Conservation (phyloP, 2,797 vertebrate genomes). For the Poecilia wingei region DNA sequence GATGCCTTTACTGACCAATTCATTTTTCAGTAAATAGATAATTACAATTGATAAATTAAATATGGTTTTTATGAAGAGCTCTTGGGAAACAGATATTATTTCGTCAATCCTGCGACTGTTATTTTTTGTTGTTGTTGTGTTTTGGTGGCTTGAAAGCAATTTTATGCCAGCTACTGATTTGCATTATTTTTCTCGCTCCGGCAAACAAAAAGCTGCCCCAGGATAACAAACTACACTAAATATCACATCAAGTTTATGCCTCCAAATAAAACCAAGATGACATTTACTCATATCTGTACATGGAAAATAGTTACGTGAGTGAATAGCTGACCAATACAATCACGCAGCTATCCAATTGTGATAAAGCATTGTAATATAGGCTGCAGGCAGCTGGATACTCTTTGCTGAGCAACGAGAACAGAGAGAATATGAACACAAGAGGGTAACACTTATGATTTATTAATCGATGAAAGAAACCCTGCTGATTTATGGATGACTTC, state of each 20-base stretch:
- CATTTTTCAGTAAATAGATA: not conserved
- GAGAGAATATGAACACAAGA: slow-evolving; percentile 53
- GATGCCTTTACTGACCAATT: slow-evolving; percentile 2
- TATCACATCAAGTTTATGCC: slow-evolving; percentile 17
- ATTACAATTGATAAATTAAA: not conserved
- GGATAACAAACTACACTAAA: slow-evolving; percentile 25
- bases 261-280: slow-evolving; percentile 12
- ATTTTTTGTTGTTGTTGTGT: not conserved
- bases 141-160: not conserved
- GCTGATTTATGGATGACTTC: slow-evolving; percentile 76
- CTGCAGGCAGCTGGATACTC: slow-evolving; percentile 21
- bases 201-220: slow-evolving; percentile 9
- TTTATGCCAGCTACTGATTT: slow-evolving; percentile 13
- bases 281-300: slow-evolving; percentile 22
- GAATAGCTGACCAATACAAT: slow-evolving; percentile 25
- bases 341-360: slow-evolving; percentile 16
- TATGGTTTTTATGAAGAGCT: not conserved
- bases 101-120: not conserved
- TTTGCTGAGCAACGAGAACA: slow-evolving; percentile 23
- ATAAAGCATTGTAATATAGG: slow-evolving; percentile 33
- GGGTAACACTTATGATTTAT: slow-evolving; percentile 70
- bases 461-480: slow-evolving; percentile 72
- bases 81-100: not conserved
- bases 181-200: slow-evolving; percentile 9
- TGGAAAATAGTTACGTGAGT: slow-evolving; percentile 14